These are phyloP conservation scores for Pyrgilauda ruficollis DNA, from an alignment of 2,113 vertebrate species.

Conservation along the genomic window DNA sequence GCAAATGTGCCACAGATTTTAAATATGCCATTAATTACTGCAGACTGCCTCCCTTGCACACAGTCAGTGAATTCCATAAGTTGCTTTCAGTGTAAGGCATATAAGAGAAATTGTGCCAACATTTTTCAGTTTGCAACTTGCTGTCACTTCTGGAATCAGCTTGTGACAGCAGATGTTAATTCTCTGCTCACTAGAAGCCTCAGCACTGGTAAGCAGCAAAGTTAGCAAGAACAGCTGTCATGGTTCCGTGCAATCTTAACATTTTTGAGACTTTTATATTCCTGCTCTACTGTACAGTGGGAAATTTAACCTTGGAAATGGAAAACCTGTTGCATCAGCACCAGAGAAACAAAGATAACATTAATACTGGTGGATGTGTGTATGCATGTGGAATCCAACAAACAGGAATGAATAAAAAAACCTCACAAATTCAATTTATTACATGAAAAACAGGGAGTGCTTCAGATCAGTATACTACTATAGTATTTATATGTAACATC, in stretches of 20 bases:
- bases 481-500: not conserved
- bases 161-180: conserved; percentile 35
- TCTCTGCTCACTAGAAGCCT: not conserved
- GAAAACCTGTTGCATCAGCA: not conserved
- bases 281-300: not conserved
- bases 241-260: not conserved
- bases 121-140: not conserved
- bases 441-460: not conserved
- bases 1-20: not conserved
- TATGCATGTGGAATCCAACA: not conserved
- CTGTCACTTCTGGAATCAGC: conserved; percentile 31
- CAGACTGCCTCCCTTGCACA: not conserved
- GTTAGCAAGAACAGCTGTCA: not conserved
- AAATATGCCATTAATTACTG: conserved; percentile 42
- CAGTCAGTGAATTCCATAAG: not conserved
- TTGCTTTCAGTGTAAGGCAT: not conserved
- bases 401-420: not conserved
- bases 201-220: not conserved
- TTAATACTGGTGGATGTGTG: not conserved
- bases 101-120: not conserved
- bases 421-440: not conserved
- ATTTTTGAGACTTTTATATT: not conserved
- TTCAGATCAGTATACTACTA: not conserved
- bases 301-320: not conserved
- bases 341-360: not conserved